These are phyloP conservation scores for Chinchilla lanigera DNA, from an alignment of 2,113 vertebrate species.

Conservation along the genomic window DNA sequence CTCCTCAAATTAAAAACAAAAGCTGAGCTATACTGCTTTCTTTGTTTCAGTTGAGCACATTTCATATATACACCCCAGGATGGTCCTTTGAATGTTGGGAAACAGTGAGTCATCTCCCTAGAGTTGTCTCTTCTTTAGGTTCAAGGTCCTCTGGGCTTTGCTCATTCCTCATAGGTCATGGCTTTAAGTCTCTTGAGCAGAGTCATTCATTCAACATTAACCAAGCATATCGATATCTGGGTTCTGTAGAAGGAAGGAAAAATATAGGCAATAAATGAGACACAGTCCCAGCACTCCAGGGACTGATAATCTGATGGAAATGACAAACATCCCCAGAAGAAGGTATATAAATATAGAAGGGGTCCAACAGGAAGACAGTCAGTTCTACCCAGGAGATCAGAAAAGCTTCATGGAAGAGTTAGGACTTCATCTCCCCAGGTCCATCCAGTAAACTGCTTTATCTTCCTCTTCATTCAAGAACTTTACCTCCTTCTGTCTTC, in stretches of 20 bases:
- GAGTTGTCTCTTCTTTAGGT: background rate
- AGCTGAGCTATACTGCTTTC: background rate
- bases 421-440: background rate
- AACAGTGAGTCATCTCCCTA: background rate
- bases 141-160: background rate
- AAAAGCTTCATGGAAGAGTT: background rate
- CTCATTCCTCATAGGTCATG: background rate
- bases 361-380: background rate
- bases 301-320: background rate
- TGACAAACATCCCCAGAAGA: background rate
- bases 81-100: background rate
- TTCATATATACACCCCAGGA: background rate
- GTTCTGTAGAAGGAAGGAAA: background rate
- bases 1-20: too few species aligned
- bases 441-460: constrained; percentile 14
- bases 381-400: background rate
- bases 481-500: constrained; percentile 79
- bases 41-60: background rate
- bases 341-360: background rate
- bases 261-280: background rate
- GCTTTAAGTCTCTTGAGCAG: background rate
- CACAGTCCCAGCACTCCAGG: background rate
- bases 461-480: constrained; percentile 63
- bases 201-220: background rate
- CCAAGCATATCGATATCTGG: background rate